A percentile compares a stretch with the other conserved stretches of the same genome.
These are phyloP conservation scores for Orius insidiosus DNA, from an alignment of 1,140 invertebrate genomes.

Conservation along the genomic window DNA sequence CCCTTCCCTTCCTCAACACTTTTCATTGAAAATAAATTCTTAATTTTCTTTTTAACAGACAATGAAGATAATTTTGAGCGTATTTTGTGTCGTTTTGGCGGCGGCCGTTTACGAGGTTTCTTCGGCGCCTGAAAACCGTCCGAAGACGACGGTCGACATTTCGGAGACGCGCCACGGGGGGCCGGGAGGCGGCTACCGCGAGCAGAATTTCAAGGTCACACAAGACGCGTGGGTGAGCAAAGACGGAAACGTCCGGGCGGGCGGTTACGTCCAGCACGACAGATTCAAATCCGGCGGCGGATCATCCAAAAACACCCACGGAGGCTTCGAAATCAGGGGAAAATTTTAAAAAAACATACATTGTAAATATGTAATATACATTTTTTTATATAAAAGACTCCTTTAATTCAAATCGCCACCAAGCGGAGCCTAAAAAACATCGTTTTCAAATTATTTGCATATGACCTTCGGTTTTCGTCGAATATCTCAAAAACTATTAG, in stretches of 20 bases:
- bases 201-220: neutral
- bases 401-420: too few species aligned
- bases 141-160: neutral
- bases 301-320: neutral
- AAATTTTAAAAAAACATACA: neutral
- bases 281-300: neutral
- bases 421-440: too few species aligned
- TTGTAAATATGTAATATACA: too few species aligned
- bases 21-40: too few species aligned
- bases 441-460: too few species aligned
- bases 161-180: too few species aligned
- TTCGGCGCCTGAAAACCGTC: neutral
- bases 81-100: neutral
- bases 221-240: neutral
- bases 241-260: neutral
- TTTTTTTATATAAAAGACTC: too few species aligned
- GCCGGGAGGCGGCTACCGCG: neutral
- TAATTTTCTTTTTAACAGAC: too few species aligned
- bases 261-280: constrained; percentile 1
- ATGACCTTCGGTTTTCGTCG: too few species aligned
- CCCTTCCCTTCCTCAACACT: too few species aligned
- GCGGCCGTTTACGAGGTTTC: neutral
- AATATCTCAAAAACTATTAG: too few species aligned
- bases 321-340: neutral
- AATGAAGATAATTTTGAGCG: neutral